Base-by-base conservation (phyloP, 2,797 vertebrate genomes). In the Vipera ursinii region DNA sequence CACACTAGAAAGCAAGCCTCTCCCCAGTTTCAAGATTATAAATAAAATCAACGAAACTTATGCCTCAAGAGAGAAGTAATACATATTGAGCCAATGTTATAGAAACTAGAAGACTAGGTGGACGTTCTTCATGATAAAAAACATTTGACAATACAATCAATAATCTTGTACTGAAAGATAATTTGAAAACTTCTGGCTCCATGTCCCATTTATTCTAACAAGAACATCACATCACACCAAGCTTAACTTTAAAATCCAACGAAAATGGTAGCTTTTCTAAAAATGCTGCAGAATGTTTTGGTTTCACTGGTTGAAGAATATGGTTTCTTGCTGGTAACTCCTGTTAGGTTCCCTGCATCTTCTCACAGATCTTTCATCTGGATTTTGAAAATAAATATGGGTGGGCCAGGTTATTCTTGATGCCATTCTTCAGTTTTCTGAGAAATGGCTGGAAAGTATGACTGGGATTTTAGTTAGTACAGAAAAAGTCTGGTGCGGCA, bases 271-370 rank as follows among this genome's bases (percentile, higher is more conserved):
- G 96, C 51, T 96, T 98, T 2, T 93, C 92, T 0, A 92, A 51
- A 0, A 48, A 1, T 2, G 88, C 56, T 44, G 96, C 53, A 91
- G 55, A 60, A 97, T n/a, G 51, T 73, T 92, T 2, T 0, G 86
- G 91, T 96, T 85, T 97, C 98, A 93, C 97, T 98, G 92, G 98
- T 90, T 99, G 98, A 78, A 98, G 96, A 53, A 98, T 96, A 22
- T 97, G 99, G 93, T 96, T 98, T 98, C 98, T 99, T 95, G 93
- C 89, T 98, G 98, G 92, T 26, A 98, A 98, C 95, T 99, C 98
- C 92, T 95, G 97, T 87, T 98, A 91, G 51, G 99, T 97, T 51
- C 97, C 98, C 94, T 98, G 98, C 95, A 98, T 99, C 96, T 98
- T 98, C 90, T 98, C 98, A 91, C 96, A 98, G 0, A 99, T 89